Base-by-base conservation (phyloP, 2,113 vertebrate genomes). In the Andinoacara biseriatus region DNA sequence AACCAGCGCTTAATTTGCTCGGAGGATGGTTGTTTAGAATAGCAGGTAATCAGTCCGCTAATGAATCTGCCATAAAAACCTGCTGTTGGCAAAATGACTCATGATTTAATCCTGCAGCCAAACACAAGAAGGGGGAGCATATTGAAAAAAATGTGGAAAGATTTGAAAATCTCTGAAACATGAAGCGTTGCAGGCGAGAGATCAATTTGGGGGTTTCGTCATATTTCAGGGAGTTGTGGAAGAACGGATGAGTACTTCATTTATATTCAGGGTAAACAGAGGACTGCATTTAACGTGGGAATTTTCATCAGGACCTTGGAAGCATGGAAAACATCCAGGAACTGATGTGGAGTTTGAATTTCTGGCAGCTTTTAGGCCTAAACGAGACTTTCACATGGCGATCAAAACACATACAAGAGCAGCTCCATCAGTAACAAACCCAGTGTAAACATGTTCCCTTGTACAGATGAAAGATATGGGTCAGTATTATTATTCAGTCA, bases 1-100 rank as follows among this genome's bases (percentile, higher is more conserved):
- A 72, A 72, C 46, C 43, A 52, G 17, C 11, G 7, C 46, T 26
- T 20, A 52, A 72, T 74, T 69, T 81, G 65, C 79, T 60, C 33
- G n/a, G 40, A 35, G 26, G 58, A 74, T 52, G 14, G 58, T 60
- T 59, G n/a, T 59, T 58, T 59, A 46, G 69, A 72, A 54, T 54
- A 72, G 46, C 67, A 72, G 67, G 67, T 72, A 54, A 72, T 72
- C 67, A 54, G 67, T 72, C 46, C 26, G 6, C 67, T 52, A 72
- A 72, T 72, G 67, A 72, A 72, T 72, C 52, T 1, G 0, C 18
- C 46, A 54, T 54, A 33, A 72, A 72, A 54, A 54, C 46, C 67
- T 72, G 18, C 67, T 72, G 46, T 72, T 52, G 52, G 67, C 46
- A 72, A 72, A 72, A 72, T 72, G 67, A 54, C 46, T 72, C 46